phyloP scores from a whole-genome alignment of 2,888 invertebrate genomes.

The Dicranocentrus wangi region DNA sequence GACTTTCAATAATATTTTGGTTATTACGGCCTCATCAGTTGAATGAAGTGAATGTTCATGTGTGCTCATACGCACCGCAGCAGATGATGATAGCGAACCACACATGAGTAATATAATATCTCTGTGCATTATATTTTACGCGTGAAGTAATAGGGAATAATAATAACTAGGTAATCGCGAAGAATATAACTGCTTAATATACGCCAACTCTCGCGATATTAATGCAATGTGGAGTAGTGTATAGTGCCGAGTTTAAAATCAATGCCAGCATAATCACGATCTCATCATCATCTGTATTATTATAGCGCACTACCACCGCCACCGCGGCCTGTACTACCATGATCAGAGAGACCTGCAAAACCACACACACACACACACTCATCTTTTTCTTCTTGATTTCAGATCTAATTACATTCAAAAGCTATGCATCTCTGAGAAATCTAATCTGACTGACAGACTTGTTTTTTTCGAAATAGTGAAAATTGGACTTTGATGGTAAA shows the following conservation, averaged over 20 bases:
- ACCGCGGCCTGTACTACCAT: background rate
- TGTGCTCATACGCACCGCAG: background rate
- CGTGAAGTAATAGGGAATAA: background rate
- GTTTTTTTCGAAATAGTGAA: slow-evolving; percentile 30
- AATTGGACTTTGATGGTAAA: background rate
- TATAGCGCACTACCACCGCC: slow-evolving; percentile 2
- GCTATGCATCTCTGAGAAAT: slow-evolving; percentile 24
- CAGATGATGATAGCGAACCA: no score
- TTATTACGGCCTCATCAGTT: background rate
- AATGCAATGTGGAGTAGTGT: background rate
- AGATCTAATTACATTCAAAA: slow-evolving; percentile 38
- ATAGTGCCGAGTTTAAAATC: background rate
- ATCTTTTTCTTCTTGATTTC: background rate
- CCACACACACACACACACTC: no score
- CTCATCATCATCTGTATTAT: slow-evolving; percentile 29
- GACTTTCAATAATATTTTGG: background rate
- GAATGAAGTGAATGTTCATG: background rate
- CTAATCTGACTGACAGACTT: slow-evolving; percentile 48
- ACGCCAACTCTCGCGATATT: background rate
- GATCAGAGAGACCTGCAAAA: no score
- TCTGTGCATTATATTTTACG: background rate
- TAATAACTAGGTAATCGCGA: background rate
- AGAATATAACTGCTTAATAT: background rate
- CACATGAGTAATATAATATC: background rate
- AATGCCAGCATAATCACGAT: slow-evolving; percentile 60